These are phyloP conservation scores for Sakesphorus luctuosus DNA, from an alignment of 2,113 vertebrate genomes.

Conservation along the genomic window DNA sequence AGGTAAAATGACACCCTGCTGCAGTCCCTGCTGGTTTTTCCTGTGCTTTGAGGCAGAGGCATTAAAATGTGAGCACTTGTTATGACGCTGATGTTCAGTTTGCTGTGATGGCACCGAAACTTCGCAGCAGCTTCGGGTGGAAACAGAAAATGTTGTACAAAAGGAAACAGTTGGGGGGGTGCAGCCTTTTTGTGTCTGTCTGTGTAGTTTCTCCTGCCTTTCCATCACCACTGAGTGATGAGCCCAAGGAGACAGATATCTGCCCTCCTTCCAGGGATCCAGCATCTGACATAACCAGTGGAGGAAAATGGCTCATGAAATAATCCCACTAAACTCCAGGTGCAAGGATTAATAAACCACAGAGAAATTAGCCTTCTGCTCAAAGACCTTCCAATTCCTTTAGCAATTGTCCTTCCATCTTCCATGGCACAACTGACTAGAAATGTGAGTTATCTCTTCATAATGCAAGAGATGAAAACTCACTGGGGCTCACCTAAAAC, in stretches of 20 bases:
- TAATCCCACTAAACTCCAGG: background rate
- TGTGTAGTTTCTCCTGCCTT: background rate
- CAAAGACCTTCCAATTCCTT: background rate
- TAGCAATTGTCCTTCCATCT: background rate
- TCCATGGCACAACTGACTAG: background rate
- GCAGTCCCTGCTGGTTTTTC: background rate
- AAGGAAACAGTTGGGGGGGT: background rate
- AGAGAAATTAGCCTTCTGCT: background rate
- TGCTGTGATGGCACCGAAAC: background rate
- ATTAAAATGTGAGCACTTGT: background rate
- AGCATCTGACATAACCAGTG: background rate
- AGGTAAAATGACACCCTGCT: background rate
- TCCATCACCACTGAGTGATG: background rate
- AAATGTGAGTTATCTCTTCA: background rate
- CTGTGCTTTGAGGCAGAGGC: background rate
- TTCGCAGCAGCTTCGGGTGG: background rate
- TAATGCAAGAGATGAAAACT: background rate
- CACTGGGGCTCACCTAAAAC: background rate
- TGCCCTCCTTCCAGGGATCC: background rate
- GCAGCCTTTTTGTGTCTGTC: background rate
- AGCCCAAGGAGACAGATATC: background rate
- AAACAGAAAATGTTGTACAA: background rate
- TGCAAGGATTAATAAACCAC: rapidly evolving
- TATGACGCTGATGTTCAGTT: background rate
- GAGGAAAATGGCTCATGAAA: background rate